These are phyloP conservation scores for Sycobia sp. DNA, from an alignment of 1,140 invertebrate species.

Conservation along the genomic window DNA sequence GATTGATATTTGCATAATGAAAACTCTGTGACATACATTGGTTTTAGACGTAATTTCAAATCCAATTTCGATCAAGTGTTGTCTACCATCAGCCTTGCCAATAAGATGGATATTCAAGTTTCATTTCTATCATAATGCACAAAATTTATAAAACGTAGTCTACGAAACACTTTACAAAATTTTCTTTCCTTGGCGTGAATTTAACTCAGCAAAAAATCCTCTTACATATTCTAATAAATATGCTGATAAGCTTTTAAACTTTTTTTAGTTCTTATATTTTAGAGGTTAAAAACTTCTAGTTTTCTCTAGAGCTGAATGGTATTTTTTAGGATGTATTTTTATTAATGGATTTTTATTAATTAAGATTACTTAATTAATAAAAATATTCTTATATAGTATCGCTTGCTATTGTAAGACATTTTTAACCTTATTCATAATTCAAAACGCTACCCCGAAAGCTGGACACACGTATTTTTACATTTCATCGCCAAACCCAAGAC, in stretches of 20 bases:
- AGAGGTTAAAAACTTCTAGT: neutral
- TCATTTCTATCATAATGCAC: neutral
- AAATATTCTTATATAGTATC: neutral
- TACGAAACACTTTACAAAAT: neutral
- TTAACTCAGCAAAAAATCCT: neutral
- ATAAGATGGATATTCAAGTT: neutral
- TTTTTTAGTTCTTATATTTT: neutral
- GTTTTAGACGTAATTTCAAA: neutral
- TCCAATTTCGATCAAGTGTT: slow-evolving; percentile 6
- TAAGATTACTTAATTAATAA: neutral
- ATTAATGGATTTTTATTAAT: too few species aligned
- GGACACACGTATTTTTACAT: slow-evolving; percentile 22
- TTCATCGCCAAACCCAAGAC: slow-evolving; percentile 27
- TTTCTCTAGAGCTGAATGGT: neutral
- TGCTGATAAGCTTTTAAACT: neutral
- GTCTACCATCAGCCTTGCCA: neutral
- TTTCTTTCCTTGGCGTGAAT: neutral
- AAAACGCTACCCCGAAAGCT: slow-evolving; percentile 6
- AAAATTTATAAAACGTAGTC: neutral
- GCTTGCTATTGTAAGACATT: slow-evolving; percentile 7
- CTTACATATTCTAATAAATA: neutral
- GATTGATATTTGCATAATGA: slow-evolving; percentile 7
- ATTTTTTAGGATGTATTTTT: too few species aligned
- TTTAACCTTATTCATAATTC: slow-evolving; percentile 23
- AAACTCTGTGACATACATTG: neutral